These are phyloP conservation scores for Ephialtes manifestator DNA, from an alignment of 2,888 invertebrate species.

Conservation along the genomic window DNA sequence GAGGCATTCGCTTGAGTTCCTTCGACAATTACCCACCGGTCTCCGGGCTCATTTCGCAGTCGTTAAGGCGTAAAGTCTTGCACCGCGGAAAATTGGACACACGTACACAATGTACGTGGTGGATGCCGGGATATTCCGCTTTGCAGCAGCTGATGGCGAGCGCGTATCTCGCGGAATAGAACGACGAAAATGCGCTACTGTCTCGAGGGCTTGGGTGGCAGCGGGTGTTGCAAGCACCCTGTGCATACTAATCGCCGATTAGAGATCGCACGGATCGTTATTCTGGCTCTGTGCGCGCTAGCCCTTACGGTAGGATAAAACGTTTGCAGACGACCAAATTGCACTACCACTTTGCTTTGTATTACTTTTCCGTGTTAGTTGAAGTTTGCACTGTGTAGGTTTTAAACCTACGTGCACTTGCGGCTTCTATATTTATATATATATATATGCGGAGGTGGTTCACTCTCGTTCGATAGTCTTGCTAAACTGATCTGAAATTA, in stretches of 20 bases:
- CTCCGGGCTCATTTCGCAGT: constrained; percentile 69
- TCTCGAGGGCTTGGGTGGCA: constrained; percentile 40
- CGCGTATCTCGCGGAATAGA: constrained; percentile 20
- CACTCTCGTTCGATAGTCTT: neutral
- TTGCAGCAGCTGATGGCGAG: constrained; percentile 4
- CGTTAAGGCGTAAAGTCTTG: constrained; percentile 70
- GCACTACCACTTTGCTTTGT: constrained; percentile 4
- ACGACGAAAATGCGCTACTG: constrained; percentile 27
- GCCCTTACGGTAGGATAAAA: constrained; percentile 1
- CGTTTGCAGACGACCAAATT: constrained; percentile 22
- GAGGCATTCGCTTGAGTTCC: constrained; percentile 64
- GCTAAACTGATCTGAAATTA: no score
- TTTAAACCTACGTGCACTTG: neutral
- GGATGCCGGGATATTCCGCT: constrained; percentile 24
- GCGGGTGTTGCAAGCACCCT: constrained; percentile 61
- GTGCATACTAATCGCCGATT: constrained; percentile 64
- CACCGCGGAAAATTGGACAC: constrained; percentile 64
- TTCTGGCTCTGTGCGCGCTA: constrained; percentile 6
- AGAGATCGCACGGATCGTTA: constrained; percentile 56
- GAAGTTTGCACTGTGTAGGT: neutral
- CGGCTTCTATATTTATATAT: constrained; percentile 17
- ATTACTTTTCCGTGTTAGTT: constrained; percentile 21
- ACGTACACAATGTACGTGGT: constrained; percentile 29
- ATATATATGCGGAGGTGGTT: neutral
- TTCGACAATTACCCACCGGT: constrained; percentile 70